phyloP scores from a whole-genome alignment of 2,888 invertebrate species.

The Criorhina ranunculi region DNA sequence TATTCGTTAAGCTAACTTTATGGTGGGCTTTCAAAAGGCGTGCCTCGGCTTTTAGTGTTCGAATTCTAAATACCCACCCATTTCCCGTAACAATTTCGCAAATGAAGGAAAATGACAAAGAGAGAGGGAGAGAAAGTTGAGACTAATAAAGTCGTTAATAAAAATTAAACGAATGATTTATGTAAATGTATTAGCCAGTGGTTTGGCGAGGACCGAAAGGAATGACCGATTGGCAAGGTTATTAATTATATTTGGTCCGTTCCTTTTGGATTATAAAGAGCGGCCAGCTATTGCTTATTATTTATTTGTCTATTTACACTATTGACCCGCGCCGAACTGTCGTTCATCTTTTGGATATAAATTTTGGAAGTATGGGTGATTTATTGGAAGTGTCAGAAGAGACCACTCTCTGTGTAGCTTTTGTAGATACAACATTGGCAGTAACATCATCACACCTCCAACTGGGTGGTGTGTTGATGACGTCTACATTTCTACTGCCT shows the following conservation, averaged over 20 bases:
- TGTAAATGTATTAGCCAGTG: constrained; percentile 55
- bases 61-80: constrained; percentile 16
- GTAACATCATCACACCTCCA: no score
- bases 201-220: constrained; percentile 34
- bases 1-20: constrained; percentile 50
- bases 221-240: constrained; percentile 66
- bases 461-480: no score
- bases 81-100: constrained; percentile 4
- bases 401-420: no score
- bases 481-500: no score
- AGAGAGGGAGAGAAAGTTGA: neutral
- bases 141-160: constrained; percentile 73
- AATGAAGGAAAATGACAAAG: no score
- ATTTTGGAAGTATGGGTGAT: constrained; percentile 37
- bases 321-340: constrained; percentile 1
- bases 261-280: neutral
- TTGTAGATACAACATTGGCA: no score
- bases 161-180: constrained; percentile 75
- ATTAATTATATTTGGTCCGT: constrained; percentile 55
- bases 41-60: constrained; percentile 49
- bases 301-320: constrained; percentile 54
- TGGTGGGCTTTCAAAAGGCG: constrained; percentile 39
- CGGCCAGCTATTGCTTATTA: constrained; percentile 33
- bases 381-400: constrained; percentile 28
- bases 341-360: constrained; percentile 41